Conservation (phyloP, 2,113 vertebrate genomes). For the Equus przewalskii region DNA sequence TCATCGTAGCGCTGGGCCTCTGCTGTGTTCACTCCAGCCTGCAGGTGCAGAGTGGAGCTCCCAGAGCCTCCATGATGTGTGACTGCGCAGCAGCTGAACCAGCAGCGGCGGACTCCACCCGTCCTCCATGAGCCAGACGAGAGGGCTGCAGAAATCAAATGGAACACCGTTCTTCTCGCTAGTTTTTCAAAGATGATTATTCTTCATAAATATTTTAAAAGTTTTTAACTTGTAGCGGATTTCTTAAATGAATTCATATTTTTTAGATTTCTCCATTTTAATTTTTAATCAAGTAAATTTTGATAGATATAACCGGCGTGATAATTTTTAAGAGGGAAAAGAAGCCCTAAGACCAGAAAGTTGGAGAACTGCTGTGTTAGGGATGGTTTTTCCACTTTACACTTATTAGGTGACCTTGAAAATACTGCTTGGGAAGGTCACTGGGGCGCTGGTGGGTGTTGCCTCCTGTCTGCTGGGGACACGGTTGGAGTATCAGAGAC, state of each 20-base stretch:
- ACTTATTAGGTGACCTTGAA: no score
- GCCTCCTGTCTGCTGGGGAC: background rate
- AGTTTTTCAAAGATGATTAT: background rate
- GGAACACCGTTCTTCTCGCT: background rate
- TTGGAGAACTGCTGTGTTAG: background rate
- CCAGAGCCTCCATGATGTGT: background rate
- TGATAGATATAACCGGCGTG: background rate
- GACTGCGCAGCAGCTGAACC: accelerated
- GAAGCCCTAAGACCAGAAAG: background rate
- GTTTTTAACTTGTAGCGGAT: no score
- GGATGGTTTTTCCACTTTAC: background rate
- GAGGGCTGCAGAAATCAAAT: background rate
- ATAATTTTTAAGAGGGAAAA: background rate
- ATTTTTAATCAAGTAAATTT: slow-evolving; percentile 9
- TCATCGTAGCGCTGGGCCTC: background rate
- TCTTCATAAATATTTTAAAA: background rate
- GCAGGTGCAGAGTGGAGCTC: accelerated
- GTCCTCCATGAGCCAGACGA: background rate
- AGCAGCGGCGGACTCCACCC: background rate
- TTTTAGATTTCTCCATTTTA: background rate
- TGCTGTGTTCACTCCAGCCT: background rate
- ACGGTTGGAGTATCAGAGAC: no score
- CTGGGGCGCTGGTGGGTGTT: background rate
- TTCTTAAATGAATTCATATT: background rate
- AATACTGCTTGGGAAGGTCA: background rate